Evolutionary conservation across 2,797 vertebrate genomes (phyloP).

Genomic region (Phataginus tricuspis): DNA sequence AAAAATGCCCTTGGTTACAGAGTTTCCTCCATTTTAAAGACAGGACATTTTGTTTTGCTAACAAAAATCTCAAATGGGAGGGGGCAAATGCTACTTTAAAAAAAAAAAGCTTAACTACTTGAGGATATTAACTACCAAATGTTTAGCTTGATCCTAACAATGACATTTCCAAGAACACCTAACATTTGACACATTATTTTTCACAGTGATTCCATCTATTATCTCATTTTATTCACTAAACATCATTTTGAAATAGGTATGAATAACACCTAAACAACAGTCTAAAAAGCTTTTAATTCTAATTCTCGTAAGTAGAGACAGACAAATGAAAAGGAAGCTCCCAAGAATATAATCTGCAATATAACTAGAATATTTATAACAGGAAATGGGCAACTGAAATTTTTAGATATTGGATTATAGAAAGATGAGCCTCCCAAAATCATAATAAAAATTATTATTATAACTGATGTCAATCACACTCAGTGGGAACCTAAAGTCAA

Average conservation of each 20-base stretch:
- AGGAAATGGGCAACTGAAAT: background rate
- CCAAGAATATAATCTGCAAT: background rate
- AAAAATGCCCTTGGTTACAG: background rate
- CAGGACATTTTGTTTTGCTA: background rate
- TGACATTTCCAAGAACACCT: background rate
- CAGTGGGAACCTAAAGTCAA: background rate
- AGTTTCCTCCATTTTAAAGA: background rate
- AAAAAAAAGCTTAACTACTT: background rate
- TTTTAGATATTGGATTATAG: background rate
- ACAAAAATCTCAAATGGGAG: background rate
- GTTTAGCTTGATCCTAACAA: background rate
- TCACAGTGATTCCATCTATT: background rate
- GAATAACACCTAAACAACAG: background rate
- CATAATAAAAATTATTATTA: background rate
- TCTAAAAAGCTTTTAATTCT: background rate
- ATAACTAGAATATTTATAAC: background rate
- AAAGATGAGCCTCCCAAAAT: background rate
- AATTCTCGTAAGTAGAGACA: background rate
- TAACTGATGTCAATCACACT: background rate
- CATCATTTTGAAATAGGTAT: background rate
- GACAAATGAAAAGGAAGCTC: background rate
- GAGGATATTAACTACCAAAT: slow-evolving; percentile 6
- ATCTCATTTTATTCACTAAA: background rate
- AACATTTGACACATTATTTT: background rate
- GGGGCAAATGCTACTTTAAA: background rate